phyloP scores from a whole-genome alignment of 2,888 invertebrate genomes.

The Nineta flava region DNA sequence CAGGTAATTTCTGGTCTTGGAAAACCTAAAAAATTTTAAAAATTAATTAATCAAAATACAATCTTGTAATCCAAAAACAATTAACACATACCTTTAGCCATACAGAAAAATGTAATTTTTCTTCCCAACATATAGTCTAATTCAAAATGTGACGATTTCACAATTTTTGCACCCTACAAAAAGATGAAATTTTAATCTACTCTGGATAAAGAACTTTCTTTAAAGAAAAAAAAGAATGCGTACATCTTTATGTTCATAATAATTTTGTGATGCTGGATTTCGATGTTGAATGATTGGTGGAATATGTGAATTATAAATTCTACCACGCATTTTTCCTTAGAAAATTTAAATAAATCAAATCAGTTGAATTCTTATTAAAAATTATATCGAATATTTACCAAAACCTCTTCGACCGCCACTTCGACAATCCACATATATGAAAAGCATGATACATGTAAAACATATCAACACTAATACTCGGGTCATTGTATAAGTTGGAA shows the following conservation, averaged over 20 bases:
- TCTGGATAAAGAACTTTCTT: neutral
- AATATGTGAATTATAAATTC: slow-evolving; percentile 32
- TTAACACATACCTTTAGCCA: slow-evolving; percentile 36
- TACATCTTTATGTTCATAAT: slow-evolving; percentile 49
- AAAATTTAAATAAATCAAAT: neutral
- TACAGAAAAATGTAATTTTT: slow-evolving; percentile 60
- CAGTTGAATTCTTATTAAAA: neutral
- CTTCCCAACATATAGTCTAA: slow-evolving; percentile 56
- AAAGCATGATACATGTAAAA: neutral
- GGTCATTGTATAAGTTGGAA: neutral
- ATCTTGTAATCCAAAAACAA: neutral
- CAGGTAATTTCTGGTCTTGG: slow-evolving; percentile 61
- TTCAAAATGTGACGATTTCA: slow-evolving; percentile 54
- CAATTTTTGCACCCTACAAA: slow-evolving; percentile 49
- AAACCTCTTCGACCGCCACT: neutral
- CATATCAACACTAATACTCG: neutral
- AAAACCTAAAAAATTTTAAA: slow-evolving; percentile 23
- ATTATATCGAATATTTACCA: neutral
- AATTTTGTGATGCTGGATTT: slow-evolving; percentile 38
- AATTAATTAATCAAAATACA: neutral
- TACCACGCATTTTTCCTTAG: slow-evolving; percentile 24
- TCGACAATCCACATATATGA: neutral
- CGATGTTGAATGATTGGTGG: slow-evolving; percentile 38
- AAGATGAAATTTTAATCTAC: slow-evolving; percentile 4
- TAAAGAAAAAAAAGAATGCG: slow-evolving; percentile 16